A percentile compares a stretch with the other conserved stretches of the same genome.
These are phyloP conservation scores for Cloeon dipterum DNA, from an alignment of 2,888 invertebrate species.

Conservation along the genomic window DNA sequence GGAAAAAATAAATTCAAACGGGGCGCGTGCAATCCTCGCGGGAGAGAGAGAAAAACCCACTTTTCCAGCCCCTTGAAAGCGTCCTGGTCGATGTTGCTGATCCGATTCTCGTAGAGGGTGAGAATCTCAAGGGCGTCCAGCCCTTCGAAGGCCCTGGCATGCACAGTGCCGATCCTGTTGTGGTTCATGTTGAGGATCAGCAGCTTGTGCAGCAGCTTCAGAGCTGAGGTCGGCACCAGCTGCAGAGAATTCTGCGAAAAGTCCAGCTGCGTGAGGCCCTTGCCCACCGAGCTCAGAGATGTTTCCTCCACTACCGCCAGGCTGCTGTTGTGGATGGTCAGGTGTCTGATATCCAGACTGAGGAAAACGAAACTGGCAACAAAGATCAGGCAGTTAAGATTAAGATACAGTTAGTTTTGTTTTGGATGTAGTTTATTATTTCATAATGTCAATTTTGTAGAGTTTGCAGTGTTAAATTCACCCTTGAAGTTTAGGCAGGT, in stretches of 20 bases:
- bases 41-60: slow-evolving; percentile 21
- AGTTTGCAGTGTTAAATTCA: too few relatives aligned
- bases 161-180: slow-evolving; percentile 57
- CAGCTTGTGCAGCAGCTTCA: slow-evolving; percentile 57
- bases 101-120: slow-evolving; percentile 67
- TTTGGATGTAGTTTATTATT: too few relatives aligned
- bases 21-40: too few relatives aligned
- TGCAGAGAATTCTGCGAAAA: slow-evolving; percentile 66
- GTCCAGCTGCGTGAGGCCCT: slow-evolving; percentile 69
- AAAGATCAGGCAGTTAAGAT: not conserved
- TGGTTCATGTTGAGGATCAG: slow-evolving; percentile 76
- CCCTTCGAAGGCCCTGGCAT: slow-evolving; percentile 63
- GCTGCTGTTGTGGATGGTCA: slow-evolving; percentile 74
- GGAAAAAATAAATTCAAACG: too few relatives aligned
- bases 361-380: slow-evolving; percentile 58
- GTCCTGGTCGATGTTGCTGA: slow-evolving; percentile 51
- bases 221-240: slow-evolving; percentile 55
- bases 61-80: slow-evolving; percentile 73
- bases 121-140: slow-evolving; percentile 69
- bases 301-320: slow-evolving; percentile 69
- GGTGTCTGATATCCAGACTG: slow-evolving; percentile 66
- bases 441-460: too few relatives aligned
- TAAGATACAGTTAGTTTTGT: too few relatives aligned
- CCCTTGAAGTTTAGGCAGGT: slow-evolving; percentile 54
- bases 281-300: slow-evolving; percentile 72